Conservation (phyloP, 92 coral and sea anemone species). For the Hydrozoanthus gracilis region DNA sequence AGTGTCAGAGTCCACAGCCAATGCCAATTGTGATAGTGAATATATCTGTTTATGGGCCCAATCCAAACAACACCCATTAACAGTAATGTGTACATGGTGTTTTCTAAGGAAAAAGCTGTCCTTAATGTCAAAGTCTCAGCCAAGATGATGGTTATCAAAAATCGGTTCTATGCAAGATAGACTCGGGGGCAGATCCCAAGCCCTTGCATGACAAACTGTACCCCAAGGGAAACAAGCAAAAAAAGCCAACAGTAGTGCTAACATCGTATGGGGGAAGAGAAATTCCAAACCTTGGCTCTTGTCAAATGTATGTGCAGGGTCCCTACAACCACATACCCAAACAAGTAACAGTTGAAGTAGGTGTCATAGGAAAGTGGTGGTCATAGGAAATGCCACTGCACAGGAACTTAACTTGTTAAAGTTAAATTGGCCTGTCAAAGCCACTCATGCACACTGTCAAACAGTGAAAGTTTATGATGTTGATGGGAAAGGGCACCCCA, state of each 20-base stretch:
- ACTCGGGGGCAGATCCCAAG: conserved; percentile 69
- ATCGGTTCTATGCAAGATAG: too few species aligned
- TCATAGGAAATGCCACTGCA: conserved; percentile 66
- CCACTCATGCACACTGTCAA: too few species aligned
- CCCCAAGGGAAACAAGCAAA: conserved; percentile 26
- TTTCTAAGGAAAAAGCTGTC: conserved; percentile 58
- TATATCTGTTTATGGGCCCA: conserved; percentile 33
- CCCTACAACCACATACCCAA: conserved; percentile 55
- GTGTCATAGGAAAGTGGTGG: conserved; percentile 45
- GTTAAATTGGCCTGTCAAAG: conserved; percentile 60
- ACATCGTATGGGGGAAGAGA: conserved; percentile 63
- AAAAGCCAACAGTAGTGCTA: conserved; percentile 46
- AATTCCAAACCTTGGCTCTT: conserved; percentile 58
- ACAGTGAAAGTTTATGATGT: conserved; percentile 12
- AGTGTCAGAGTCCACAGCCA: conserved; percentile 29
- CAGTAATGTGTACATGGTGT: conserved; percentile 43
- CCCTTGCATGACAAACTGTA: conserved; percentile 52
- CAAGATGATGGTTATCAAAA: conserved; percentile 36
- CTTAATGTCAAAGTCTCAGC: conserved; percentile 41
- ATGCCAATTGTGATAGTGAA: conserved; percentile 8
- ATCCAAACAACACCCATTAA: conserved; percentile 49
- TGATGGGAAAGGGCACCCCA: conserved; percentile 43
- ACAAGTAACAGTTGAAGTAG: conserved; percentile 52
- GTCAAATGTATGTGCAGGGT: conserved; percentile 56
- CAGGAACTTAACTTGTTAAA: conserved; percentile 59